phyloP scores from a whole-genome alignment of 2,797 vertebrate species.

The Phoebastria nigripes region DNA sequence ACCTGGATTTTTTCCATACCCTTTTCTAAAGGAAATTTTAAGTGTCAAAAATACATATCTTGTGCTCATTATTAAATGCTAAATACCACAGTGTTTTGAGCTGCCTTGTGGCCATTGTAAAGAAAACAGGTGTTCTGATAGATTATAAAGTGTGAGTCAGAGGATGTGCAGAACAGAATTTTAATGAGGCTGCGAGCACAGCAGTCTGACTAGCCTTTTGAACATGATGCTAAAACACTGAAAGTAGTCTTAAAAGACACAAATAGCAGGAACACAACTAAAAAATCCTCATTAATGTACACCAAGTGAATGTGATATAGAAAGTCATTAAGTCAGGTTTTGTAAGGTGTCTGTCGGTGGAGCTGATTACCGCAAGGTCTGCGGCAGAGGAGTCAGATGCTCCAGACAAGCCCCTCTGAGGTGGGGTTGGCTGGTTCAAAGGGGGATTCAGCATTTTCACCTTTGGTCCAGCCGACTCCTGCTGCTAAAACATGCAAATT shows the following conservation, averaged over 20 bases:
- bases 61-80: slow-evolving; percentile 85
- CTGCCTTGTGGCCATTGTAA: slow-evolving; percentile 86
- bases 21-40: slow-evolving; percentile 81
- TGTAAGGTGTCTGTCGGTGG: not conserved
- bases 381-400: not conserved
- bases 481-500: not conserved
- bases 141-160: slow-evolving; percentile 85
- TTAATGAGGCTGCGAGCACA: slow-evolving; percentile 77
- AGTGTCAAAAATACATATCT: slow-evolving; percentile 86
- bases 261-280: slow-evolving; percentile 68
- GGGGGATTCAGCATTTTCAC: not conserved
- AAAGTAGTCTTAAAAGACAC: slow-evolving; percentile 76
- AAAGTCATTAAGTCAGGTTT: slow-evolving; percentile 61
- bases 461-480: not conserved
- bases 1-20: slow-evolving; percentile 69
- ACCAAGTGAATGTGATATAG: slow-evolving; percentile 39
- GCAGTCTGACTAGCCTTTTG: slow-evolving; percentile 80
- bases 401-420: not conserved
- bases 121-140: slow-evolving; percentile 87
- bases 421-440: not conserved
- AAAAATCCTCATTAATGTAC: slow-evolving; percentile 72
- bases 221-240: slow-evolving; percentile 77
- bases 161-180: slow-evolving; percentile 81
- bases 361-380: not conserved
- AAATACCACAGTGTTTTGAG: slow-evolving; percentile 86